These are phyloP conservation scores for Edolisoma coerulescens DNA, from an alignment of 2,113 vertebrate species.

Conservation along the genomic window DNA sequence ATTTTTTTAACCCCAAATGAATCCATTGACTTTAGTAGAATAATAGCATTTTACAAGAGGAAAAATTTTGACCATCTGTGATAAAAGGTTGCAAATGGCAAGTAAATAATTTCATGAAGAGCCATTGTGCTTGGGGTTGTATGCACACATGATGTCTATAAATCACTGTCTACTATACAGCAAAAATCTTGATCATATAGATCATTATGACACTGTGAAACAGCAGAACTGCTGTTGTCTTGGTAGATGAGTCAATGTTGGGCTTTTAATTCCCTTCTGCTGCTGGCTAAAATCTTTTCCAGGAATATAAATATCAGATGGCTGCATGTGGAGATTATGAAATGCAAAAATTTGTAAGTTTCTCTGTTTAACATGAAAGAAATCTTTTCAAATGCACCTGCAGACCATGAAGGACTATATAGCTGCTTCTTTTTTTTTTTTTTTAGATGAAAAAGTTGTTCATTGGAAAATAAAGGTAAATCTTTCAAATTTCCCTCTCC, in stretches of 20 bases:
- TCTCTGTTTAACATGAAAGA: background rate
- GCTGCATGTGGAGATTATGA: background rate
- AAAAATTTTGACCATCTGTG: background rate
- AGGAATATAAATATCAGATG: constrained; percentile 24
- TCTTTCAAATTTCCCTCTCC: background rate
- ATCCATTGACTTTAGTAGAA: background rate
- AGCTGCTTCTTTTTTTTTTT: background rate
- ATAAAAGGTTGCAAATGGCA: background rate
- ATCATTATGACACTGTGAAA: constrained; percentile 1
- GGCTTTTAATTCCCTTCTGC: constrained; percentile 17
- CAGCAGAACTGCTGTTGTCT: background rate
- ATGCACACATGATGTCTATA: background rate
- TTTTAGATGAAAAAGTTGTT: background rate
- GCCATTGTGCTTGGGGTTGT: background rate
- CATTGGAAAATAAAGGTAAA: background rate
- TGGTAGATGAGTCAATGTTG: background rate
- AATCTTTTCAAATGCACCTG: background rate
- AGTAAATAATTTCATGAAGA: background rate
- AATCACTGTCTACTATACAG: background rate
- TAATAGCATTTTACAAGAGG: background rate
- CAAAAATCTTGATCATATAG: background rate
- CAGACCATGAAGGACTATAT: background rate
- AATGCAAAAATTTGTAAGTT: background rate
- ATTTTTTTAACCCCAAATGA: background rate
- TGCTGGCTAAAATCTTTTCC: constrained; percentile 14